These are phyloP conservation scores for Callaeas wilsoni DNA, from an alignment of 2,113 vertebrate species.

Conservation along the genomic window DNA sequence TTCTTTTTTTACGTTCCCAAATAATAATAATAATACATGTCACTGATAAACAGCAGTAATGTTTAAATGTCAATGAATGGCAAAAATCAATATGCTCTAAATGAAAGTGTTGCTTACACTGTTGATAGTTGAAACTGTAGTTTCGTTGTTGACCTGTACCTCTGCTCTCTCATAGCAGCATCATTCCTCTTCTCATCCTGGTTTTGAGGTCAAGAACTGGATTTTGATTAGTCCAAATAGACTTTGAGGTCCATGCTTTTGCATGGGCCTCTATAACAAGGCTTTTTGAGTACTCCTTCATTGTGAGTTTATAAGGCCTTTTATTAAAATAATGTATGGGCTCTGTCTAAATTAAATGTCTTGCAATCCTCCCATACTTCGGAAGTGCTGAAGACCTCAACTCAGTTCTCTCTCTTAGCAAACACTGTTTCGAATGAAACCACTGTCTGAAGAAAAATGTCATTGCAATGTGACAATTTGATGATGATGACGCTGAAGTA, in stretches of 20 bases:
- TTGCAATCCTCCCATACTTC: neutral
- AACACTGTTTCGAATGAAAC: neutral
- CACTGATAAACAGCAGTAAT: neutral
- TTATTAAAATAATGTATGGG: neutral
- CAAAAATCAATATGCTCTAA: neutral
- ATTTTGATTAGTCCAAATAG: neutral
- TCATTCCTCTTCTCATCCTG: neutral
- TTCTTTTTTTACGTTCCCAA: neutral
- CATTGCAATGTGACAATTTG: conserved; percentile 11
- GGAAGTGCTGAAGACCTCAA: neutral
- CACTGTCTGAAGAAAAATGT: neutral
- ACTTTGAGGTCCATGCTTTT: neutral
- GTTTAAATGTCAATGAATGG: neutral
- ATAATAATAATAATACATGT: neutral
- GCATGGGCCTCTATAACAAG: neutral
- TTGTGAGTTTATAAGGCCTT: neutral
- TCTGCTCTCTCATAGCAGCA: neutral
- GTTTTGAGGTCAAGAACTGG: neutral
- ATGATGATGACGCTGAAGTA: neutral
- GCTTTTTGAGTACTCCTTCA: neutral
- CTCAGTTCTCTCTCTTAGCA: neutral
- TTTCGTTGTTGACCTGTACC: neutral
- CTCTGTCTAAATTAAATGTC: neutral
- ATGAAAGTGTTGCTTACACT: neutral
- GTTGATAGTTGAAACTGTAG: neutral